Conservation (phyloP, 2,797 vertebrate genomes). For the Tiaroga cobitis region DNA sequence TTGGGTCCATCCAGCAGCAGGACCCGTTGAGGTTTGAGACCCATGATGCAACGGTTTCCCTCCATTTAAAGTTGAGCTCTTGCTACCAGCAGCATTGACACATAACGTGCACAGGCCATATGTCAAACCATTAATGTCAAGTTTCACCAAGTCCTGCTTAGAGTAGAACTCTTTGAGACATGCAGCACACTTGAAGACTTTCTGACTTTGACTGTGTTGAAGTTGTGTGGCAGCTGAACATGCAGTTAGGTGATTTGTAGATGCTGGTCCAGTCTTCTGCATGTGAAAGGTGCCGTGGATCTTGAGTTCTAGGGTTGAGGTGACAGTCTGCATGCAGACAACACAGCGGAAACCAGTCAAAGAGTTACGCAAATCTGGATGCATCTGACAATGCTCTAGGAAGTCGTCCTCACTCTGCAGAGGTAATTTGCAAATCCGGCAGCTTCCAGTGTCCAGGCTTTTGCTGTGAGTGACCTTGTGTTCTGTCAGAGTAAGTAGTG, state of each 20-base stretch:
- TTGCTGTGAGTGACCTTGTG: slow-evolving; percentile 99
- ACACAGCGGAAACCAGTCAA: slow-evolving; percentile 98
- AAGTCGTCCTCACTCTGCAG: slow-evolving; percentile 97
- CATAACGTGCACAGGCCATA: slow-evolving; percentile 95
- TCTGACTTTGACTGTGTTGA: slow-evolving; percentile 85
- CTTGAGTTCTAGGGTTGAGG: slow-evolving; percentile 97
- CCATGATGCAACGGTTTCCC: slow-evolving; percentile 74
- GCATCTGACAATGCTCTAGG: slow-evolving; percentile 99
- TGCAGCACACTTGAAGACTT: slow-evolving; percentile 94
- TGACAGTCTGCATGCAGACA: slow-evolving; percentile 99
- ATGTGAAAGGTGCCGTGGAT: slow-evolving; percentile 99
- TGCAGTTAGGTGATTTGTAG: slow-evolving; percentile 73
- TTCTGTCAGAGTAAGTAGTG: slow-evolving; percentile 96
- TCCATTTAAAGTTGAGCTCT: slow-evolving; percentile 84
- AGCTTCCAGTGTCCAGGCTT: slow-evolving; percentile 97
- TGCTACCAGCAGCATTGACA: slow-evolving; percentile 88
- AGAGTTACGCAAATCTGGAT: slow-evolving; percentile 97
- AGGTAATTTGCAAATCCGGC: slow-evolving; percentile 98
- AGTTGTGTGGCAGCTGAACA: slow-evolving; percentile 75
- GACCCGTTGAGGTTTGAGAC: slow-evolving; percentile 68
- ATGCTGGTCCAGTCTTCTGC: slow-evolving; percentile 94
- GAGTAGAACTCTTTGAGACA: slow-evolving; percentile 98
- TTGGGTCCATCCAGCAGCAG: slow-evolving; percentile 81
- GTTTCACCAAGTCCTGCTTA: slow-evolving; percentile 95
- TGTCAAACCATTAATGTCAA: slow-evolving; percentile 96